phyloP scores from a whole-genome alignment of 2,797 vertebrate species.

The Semaprochilodus insignis region DNA sequence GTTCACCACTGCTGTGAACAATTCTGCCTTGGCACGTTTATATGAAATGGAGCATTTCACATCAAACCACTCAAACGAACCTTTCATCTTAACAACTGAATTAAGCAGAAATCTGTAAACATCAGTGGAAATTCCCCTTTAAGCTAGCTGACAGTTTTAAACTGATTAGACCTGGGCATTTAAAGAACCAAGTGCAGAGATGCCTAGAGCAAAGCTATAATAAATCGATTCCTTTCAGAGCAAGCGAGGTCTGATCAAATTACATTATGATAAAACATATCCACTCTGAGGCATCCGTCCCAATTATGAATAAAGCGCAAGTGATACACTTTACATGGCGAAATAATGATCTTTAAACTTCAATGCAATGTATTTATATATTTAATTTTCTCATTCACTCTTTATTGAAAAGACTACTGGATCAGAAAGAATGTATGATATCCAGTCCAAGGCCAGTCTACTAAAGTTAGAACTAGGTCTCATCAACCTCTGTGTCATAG shows the following conservation, averaged over 20 bases:
- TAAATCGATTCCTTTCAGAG: constrained; percentile 27
- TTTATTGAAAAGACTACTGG: background rate
- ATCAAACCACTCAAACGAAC: background rate
- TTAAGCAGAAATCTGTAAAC: too few species aligned
- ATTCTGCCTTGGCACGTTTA: background rate
- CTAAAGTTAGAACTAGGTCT: constrained; percentile 39
- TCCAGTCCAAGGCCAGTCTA: constrained; percentile 12
- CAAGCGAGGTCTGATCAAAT: constrained; percentile 20
- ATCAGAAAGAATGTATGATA: background rate
- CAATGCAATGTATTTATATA: constrained; percentile 20
- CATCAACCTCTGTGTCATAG: constrained; percentile 25
- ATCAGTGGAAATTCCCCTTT: background rate
- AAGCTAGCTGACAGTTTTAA: constrained; percentile 1
- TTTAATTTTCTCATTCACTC: constrained; percentile 14
- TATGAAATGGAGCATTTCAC: background rate
- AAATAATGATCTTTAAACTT: constrained; percentile 18
- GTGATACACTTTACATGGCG: constrained; percentile 4
- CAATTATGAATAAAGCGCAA: constrained; percentile 9
- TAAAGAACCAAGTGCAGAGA: constrained; percentile 13
- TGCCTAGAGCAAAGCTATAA: constrained; percentile 37
- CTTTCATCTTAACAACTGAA: background rate
- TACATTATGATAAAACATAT: constrained; percentile 25
- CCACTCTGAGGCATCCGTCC: background rate
- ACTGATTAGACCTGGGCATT: background rate
- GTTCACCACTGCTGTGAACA: too few species aligned